Evolutionary conservation across 2,888 invertebrate genomes (phyloP).

Genomic region (Drosophila longiperda): DNA sequence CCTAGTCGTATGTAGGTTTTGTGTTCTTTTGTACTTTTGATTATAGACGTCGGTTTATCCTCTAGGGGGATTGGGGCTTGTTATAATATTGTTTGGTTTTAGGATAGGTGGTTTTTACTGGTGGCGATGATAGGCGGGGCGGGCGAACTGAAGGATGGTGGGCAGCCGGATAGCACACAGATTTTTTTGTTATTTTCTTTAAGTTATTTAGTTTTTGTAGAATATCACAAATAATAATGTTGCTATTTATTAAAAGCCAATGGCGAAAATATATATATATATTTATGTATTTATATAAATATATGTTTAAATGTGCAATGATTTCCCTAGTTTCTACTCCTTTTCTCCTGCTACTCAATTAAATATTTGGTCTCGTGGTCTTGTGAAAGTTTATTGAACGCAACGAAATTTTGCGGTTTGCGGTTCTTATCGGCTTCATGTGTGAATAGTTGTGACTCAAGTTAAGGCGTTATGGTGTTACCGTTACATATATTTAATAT

Average conservation of each 20-base stretch:
- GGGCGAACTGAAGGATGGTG: constrained; percentile 49
- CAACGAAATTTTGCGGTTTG: constrained; percentile 57
- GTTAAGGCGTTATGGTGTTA: constrained; percentile 75
- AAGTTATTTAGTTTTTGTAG: constrained; percentile 34
- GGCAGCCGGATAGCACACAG: constrained; percentile 49
- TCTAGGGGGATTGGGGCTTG: constrained; percentile 33
- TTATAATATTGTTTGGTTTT: constrained; percentile 18
- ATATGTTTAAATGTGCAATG: neutral
- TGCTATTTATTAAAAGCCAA: constrained; percentile 38
- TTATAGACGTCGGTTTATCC: constrained; percentile 70
- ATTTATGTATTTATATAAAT: neutral
- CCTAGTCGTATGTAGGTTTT: constrained; percentile 30
- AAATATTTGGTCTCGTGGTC: constrained; percentile 61
- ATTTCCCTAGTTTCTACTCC: constrained; percentile 20
- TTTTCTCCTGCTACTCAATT: constrained; percentile 29
- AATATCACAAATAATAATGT: constrained; percentile 53
- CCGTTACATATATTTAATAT: constrained; percentile 49
- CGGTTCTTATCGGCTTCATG: constrained; percentile 13
- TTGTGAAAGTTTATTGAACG: constrained; percentile 74
- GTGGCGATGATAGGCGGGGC: constrained; percentile 64
- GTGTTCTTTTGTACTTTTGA: constrained; percentile 74
- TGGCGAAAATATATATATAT: constrained; percentile 38
- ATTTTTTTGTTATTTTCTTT: constrained; percentile 3
- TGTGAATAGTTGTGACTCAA: constrained; percentile 69
- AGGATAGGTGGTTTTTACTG: constrained; percentile 40